These are phyloP conservation scores for Pissodes strobi DNA, from an alignment of 1,140 invertebrate genomes.

Conservation along the genomic window DNA sequence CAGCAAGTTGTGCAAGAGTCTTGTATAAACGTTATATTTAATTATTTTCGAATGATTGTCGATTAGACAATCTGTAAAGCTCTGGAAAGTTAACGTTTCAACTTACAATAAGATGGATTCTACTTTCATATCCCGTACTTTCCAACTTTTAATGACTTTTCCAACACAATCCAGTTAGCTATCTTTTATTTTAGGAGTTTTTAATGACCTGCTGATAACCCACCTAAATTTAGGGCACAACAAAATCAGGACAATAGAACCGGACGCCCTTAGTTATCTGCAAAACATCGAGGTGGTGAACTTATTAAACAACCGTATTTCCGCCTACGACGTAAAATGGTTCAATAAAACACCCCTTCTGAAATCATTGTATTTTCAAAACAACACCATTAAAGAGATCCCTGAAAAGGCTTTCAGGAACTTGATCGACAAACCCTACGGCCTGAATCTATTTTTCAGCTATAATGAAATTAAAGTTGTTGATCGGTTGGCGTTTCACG, in stretches of 20 bases:
- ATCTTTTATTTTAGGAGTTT: constrained; percentile 18
- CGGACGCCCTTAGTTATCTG: constrained; percentile 27
- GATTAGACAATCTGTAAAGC: too few relatives aligned
- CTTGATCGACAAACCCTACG: constrained; percentile 14
- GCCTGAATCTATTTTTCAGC: constrained; percentile 17
- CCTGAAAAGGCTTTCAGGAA: constrained; percentile 21
- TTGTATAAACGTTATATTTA: too few relatives aligned
- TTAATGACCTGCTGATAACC: constrained; percentile 14
- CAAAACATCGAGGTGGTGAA: constrained; percentile 18
- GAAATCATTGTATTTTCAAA: constrained; percentile 23
- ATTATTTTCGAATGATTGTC: too few relatives aligned
- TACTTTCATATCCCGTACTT: too few relatives aligned
- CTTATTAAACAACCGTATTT: constrained; percentile 15
- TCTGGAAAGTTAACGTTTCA: too few relatives aligned
- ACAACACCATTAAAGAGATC: constrained; percentile 20
- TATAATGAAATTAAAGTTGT: constrained; percentile 18
- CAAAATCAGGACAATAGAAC: constrained; percentile 17
- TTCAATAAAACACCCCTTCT: constrained; percentile 19
- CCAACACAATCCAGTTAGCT: too few relatives aligned
- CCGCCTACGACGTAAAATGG: constrained; percentile 15
- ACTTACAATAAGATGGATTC: too few relatives aligned
- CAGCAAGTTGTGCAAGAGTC: too few relatives aligned
- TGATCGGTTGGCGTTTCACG: constrained; percentile 18
- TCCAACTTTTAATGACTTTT: too few relatives aligned
- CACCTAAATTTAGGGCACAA: constrained; percentile 21